Evolutionary conservation across 2,888 invertebrate species (phyloP).

Genomic region (Ophioninae sp.): DNA sequence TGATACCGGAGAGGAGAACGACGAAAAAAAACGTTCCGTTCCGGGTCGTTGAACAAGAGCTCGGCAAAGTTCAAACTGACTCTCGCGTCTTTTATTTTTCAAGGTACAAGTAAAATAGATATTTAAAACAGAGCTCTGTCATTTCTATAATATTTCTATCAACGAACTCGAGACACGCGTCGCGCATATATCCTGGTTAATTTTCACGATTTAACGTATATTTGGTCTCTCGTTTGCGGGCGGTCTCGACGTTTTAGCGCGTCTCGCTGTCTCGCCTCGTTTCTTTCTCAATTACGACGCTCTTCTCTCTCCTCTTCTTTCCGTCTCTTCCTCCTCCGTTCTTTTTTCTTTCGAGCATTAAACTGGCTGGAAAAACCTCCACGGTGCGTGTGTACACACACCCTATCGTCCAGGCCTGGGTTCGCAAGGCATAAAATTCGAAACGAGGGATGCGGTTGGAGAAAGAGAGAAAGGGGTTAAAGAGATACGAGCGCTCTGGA

Average conservation of each 20-base stretch:
- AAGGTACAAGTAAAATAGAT: neutral
- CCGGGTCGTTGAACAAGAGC: neutral
- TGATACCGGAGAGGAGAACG: neutral
- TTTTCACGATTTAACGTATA: neutral
- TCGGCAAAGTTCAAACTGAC: neutral
- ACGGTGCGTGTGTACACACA: neutral
- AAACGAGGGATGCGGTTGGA: conserved; percentile 43
- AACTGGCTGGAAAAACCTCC: conserved; percentile 32
- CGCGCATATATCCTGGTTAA: neutral
- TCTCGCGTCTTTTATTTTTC: neutral
- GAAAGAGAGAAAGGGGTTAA: conserved; percentile 23
- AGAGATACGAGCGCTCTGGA: conserved; percentile 22
- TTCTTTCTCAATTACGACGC: conserved; percentile 13
- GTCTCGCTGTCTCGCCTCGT: neutral
- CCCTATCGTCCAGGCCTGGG: neutral
- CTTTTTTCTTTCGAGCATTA: conserved; percentile 13
- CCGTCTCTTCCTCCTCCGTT: conserved; percentile 10
- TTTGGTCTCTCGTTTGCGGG: conserved; percentile 4
- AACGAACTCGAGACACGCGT: neutral
- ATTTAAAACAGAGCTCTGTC: too few relatives aligned
- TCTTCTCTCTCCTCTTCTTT: conserved; percentile 1
- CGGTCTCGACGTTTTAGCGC: conserved; percentile 10
- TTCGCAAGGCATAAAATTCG: conserved; percentile 39
- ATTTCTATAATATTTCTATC: neutral
- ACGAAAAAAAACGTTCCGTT: neutral